Percentiles rank a stretch among this genome's conserved stretches.
These are phyloP conservation scores for Ephydatia muelleri DNA, from an alignment of 37 sponge, comb jelly and placozoan species.

Conservation along the genomic window DNA sequence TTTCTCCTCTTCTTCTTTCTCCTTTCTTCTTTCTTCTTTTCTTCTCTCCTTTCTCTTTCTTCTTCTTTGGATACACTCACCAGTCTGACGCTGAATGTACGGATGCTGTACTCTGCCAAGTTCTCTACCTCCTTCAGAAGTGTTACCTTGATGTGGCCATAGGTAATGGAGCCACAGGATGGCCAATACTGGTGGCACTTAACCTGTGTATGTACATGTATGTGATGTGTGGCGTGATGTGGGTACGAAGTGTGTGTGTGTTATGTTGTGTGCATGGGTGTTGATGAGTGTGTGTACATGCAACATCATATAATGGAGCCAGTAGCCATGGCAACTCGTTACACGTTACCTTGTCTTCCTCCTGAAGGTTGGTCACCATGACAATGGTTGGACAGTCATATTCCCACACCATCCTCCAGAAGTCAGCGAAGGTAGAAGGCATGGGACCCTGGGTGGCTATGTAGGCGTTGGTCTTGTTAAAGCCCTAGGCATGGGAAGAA, in stretches of 20 bases:
- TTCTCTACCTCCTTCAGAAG: constrained; percentile 73
- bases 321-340: background rate
- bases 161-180: constrained; percentile 66
- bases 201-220: too few species aligned
- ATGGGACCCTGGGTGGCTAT: constrained; percentile 66
- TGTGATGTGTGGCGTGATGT: too few species aligned
- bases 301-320: too few species aligned
- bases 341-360: constrained; percentile 58
- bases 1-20: too few species aligned
- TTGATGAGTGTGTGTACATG: too few species aligned
- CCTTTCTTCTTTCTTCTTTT: too few species aligned
- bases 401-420: constrained; percentile 77
- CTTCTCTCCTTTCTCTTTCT: too few species aligned
- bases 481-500: constrained; percentile 38
- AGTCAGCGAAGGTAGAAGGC: constrained; percentile 56
- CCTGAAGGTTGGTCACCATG: constrained; percentile 72
- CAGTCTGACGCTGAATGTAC: constrained; percentile 67
- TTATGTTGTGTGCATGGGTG: too few species aligned
- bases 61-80: constrained; percentile 41
- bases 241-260: too few species aligned
- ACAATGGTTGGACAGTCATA: constrained; percentile 60
- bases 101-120: constrained; percentile 81
- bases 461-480: constrained; percentile 41
- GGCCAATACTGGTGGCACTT: constrained; percentile 96
- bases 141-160: constrained; percentile 79